These are phyloP conservation scores for Chelonus formosanus DNA, from an alignment of 2,888 invertebrate species.

Conservation along the genomic window DNA sequence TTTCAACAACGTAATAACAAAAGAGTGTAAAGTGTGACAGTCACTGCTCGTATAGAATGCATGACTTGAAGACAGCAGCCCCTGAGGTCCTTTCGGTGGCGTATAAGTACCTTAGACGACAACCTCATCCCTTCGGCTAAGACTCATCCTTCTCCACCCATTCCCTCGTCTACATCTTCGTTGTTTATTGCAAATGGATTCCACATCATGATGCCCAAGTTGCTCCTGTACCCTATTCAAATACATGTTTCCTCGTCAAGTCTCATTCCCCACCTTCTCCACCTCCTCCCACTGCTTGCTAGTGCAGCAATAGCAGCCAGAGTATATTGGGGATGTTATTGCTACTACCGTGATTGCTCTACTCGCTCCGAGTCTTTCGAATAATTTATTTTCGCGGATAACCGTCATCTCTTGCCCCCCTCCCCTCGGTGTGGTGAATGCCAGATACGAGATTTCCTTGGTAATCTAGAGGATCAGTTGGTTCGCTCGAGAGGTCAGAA, in stretches of 20 bases:
- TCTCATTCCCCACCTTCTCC: constrained; percentile 27
- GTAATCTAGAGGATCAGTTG: constrained; percentile 42
- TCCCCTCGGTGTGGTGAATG: constrained; percentile 7
- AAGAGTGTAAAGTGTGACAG: constrained; percentile 39
- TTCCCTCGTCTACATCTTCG: constrained; percentile 57
- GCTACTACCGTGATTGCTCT: constrained; percentile 54
- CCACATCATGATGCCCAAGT: constrained; percentile 59
- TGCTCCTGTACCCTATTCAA: constrained; percentile 57
- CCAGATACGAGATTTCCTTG: constrained; percentile 42
- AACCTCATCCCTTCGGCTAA: constrained; percentile 36
- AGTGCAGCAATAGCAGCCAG: neutral
- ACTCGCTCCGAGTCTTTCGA: constrained; percentile 54
- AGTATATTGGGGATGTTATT: constrained; percentile 51
- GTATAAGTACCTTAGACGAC: constrained; percentile 60
- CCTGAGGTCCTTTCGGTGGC: constrained; percentile 56
- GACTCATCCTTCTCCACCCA: constrained; percentile 37
- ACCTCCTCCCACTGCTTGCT: constrained; percentile 21
- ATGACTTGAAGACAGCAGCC: constrained; percentile 61
- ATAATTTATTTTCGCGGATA: constrained; percentile 55
- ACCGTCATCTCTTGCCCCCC: constrained; percentile 17
- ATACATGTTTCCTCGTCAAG: constrained; percentile 55
- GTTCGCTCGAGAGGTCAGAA: constrained; percentile 58
- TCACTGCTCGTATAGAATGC: constrained; percentile 63
- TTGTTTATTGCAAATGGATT: constrained; percentile 66
- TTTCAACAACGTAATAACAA: constrained; percentile 4